Percentiles rank a stretch among this genome's conserved stretches.
phyloP scores from a whole-genome alignment of 2,888 invertebrate species.

The Leptinotarsa peninsularis region DNA sequence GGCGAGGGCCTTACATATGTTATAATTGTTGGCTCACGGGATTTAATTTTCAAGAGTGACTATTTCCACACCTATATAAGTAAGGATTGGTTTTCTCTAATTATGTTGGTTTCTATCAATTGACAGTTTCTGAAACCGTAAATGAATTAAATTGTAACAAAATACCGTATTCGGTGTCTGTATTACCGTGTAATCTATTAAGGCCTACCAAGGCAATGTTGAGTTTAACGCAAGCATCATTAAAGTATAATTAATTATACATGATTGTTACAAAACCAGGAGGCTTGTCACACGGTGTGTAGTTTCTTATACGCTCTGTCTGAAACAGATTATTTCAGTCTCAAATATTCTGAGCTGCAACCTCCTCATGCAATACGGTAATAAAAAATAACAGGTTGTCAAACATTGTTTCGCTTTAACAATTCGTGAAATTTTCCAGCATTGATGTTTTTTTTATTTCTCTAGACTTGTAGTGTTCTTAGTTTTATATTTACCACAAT shows the following conservation, averaged over 20 bases:
- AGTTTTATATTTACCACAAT: too few relatives aligned
- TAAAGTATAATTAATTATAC: slow-evolving; percentile 60
- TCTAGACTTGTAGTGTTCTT: too few relatives aligned
- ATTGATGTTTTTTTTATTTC: too few relatives aligned
- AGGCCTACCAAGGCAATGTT: slow-evolving; percentile 38
- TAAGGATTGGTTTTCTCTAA: too few relatives aligned
- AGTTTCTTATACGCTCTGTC: slow-evolving; percentile 53
- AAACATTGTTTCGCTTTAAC: too few relatives aligned
- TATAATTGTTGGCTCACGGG: too few relatives aligned
- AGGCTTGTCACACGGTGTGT: slow-evolving; percentile 57
- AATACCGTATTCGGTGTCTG: slow-evolving; percentile 7
- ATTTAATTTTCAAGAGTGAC: too few relatives aligned
- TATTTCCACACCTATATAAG: too few relatives aligned
- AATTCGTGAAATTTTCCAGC: too few relatives aligned
- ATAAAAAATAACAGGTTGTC: background rate
- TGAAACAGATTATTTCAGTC: slow-evolving; percentile 40
- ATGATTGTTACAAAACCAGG: slow-evolving; percentile 58
- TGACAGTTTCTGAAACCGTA: background rate
- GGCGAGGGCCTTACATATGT: too few relatives aligned
- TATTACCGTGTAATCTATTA: slow-evolving; percentile 32
- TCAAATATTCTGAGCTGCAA: slow-evolving; percentile 17
- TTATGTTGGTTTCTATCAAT: background rate
- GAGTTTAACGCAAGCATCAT: slow-evolving; percentile 53
- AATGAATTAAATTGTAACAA: background rate
- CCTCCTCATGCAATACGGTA: background rate